These are phyloP conservation scores for Autographa gamma DNA, from an alignment of 2,888 invertebrate genomes.

Conservation along the genomic window DNA sequence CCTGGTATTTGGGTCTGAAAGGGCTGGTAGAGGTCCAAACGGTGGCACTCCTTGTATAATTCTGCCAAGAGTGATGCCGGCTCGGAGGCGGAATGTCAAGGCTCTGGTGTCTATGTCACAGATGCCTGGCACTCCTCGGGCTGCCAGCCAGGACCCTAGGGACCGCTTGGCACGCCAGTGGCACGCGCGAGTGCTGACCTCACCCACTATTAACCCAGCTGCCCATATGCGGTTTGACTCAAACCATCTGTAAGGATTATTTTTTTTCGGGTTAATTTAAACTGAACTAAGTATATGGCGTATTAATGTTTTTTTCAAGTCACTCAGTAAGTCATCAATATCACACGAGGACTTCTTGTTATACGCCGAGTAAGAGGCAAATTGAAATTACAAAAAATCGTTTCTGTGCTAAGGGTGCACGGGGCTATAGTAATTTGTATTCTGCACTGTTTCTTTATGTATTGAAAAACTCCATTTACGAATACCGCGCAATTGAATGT, in stretches of 20 bases:
- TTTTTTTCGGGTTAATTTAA: background rate
- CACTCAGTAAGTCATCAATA: too few relatives aligned
- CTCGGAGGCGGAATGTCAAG: constrained; percentile 96
- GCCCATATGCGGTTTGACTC: constrained; percentile 98
- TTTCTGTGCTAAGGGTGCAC: too few relatives aligned
- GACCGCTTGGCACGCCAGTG: constrained; percentile 96
- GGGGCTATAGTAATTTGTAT: too few relatives aligned
- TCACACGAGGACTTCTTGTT: too few relatives aligned
- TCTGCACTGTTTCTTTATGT: too few relatives aligned
- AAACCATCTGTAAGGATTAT: constrained; percentile 91
- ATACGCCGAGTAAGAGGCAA: too few relatives aligned
- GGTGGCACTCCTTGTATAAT: constrained; percentile 89
- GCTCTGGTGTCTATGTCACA: constrained; percentile 97
- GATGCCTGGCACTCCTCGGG: constrained; percentile 95
- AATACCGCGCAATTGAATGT: too few relatives aligned
- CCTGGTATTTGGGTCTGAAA: constrained; percentile 94
- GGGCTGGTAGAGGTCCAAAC: constrained; percentile 72
- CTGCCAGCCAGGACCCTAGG: constrained; percentile 95
- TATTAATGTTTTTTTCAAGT: too few relatives aligned
- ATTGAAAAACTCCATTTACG: too few relatives aligned
- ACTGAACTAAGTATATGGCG: too few relatives aligned
- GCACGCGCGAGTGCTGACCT: constrained; percentile 95
- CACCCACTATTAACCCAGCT: constrained; percentile 96
- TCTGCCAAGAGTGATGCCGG: constrained; percentile 94
- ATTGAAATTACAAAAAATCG: too few relatives aligned